Evolutionary conservation across 2,888 invertebrate genomes (phyloP), one percentile per base, ranked within the genome.

Genomic region (Epirrhoe alternata): DNA sequence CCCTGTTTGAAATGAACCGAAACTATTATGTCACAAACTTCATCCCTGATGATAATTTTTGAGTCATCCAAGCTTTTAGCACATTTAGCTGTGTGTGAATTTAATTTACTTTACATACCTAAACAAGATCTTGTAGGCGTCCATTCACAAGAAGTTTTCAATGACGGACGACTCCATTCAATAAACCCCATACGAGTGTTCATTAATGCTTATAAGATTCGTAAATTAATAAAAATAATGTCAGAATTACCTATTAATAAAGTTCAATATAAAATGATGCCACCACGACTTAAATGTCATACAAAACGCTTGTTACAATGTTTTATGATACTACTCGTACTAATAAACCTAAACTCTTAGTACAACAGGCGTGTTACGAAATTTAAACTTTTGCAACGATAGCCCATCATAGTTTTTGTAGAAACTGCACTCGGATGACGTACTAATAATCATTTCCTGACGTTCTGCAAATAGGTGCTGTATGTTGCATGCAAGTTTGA

Each of bases 371-470:
- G 12, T 16, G 51, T 74, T 74, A 61, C 64, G 68, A 68, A 72
- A 72, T 66, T 33, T 56, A 58, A 68, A 65, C 69, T 69, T 61
- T 66, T 69, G 63, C 68, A 64, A 64, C 69, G 70, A 67, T 70
- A 68, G 66, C 64, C 62, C 68, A 74, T 72, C 71, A 68, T 54
- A 30, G 24, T 61, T 63, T 68, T 68, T 70, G 66, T 70, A 70
- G 71, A 71, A 73, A 73, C 67, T 66, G 58, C 63, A 64, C 47
- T 47, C 59, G 54, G 59, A 64, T 69, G 61, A 68, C 55, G 69
- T 65, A 66, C 62, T 61, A 68, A 72, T 68, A 70, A 67, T 66
- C 67, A 71, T 66, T 59, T 70, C 71, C 71, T 65, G 71, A 45
- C 53, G 54, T 62, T 60, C 71, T 62, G 66, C 60, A 57, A 67